Evolutionary conservation across 2,113 vertebrate species (phyloP), one percentile per base, ranked within the genome.

Genomic region (Empidonax traillii): DNA sequence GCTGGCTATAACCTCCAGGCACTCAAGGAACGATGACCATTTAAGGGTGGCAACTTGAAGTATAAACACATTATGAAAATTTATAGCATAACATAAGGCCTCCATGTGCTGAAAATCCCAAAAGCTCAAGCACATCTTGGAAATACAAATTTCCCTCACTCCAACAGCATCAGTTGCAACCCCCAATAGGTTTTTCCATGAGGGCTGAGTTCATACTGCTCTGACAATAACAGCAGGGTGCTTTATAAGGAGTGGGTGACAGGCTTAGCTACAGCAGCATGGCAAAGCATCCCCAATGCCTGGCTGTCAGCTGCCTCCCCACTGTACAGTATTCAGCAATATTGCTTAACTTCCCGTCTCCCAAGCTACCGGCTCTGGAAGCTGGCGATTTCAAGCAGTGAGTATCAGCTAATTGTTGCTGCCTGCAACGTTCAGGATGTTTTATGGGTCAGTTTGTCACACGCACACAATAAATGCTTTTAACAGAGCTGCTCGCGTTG

Each of bases 261-360:
- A 89, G 86, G 68, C 78, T 89, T 10, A 58, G 35, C 75, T 49
- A 35, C 37, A 62, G 87, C 55, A 79, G 82, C 67, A 9, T 65
- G 89, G 93, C 53, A 91, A 86, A 94, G 87, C 89, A 93, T 85
- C 66, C 66, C 69, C 68, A 93, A 90, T 74, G 75, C 59, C 55
- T 0, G 0, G 49, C 89, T 2, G 0, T 21, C 89, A 37, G 84
- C 65, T 71, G 44, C 75, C 71, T 58, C 65, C 24, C 43, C 0
- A 1, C 69, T 6, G 27, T 53, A 37, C 55, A 72, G 37, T 7
- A 24, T 35, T 62, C 87, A 82, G 56, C 41, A 63, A 58, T 47
- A 90, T 47, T 46, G 39, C 88, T 56, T 22, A 33, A 71, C 74
- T 93, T 67, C 72, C 77, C 10, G 33, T 87, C 72, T 87, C 90